Conservation (phyloP, 2,888 invertebrate genomes). For the Boloria euphrosyne region DNA sequence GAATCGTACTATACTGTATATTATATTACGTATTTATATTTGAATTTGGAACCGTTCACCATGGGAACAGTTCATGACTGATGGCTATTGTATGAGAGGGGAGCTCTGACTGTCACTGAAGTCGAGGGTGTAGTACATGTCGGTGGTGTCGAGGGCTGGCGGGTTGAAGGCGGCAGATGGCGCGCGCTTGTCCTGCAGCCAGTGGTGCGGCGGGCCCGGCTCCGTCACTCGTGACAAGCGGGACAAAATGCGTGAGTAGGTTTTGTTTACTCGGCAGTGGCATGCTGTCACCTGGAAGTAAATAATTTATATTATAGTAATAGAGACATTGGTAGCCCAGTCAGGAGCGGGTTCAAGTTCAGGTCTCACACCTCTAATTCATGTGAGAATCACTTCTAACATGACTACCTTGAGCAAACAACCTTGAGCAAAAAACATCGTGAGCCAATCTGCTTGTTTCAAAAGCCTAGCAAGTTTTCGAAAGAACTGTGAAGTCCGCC, state of each 20-base stretch:
- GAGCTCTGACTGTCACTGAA: conserved; percentile 90
- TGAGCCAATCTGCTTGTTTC: too few relatives aligned
- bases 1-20: too few relatives aligned
- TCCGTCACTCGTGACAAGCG: conserved; percentile 72
- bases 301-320: background rate
- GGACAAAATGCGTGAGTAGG: conserved; percentile 85
- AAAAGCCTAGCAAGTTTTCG: too few relatives aligned
- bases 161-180: conserved; percentile 52
- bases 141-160: conserved; percentile 84
- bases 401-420: too few relatives aligned
- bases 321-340: too few relatives aligned
- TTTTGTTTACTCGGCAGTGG: conserved; percentile 90
- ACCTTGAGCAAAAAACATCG: too few relatives aligned
- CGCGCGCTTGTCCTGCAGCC: conserved; percentile 83
- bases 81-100: conserved; percentile 87
- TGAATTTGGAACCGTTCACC: conserved; percentile 77
- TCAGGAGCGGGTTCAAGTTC: too few relatives aligned
- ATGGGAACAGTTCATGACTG: conserved; percentile 74
- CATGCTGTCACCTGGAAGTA: conserved; percentile 86
- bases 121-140: conserved; percentile 90
- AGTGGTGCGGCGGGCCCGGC: conserved; percentile 75
- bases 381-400: too few relatives aligned
- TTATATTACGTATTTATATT: conserved; percentile 53
- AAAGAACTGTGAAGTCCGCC: too few relatives aligned
- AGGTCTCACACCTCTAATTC: too few relatives aligned